Conservation (phyloP, 2,797 vertebrate genomes). For the Eupleurogrammus muticus region DNA sequence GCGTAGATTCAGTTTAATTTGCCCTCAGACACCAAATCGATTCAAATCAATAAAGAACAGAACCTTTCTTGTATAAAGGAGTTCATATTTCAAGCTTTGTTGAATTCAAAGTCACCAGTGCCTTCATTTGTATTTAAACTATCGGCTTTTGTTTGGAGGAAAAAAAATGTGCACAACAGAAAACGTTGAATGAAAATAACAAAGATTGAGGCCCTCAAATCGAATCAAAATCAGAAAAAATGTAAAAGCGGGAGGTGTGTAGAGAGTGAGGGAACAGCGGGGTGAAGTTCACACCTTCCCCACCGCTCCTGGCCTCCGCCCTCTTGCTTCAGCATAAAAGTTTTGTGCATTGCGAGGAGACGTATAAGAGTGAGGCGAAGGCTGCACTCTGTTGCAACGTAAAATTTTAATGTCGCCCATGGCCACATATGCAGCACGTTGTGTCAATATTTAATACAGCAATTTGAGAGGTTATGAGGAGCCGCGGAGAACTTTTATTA, state of each 20-base stretch:
- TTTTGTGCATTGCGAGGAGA: slow-evolving; percentile 26
- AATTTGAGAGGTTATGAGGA: slow-evolving; percentile 68
- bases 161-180: too few species aligned
- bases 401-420: slow-evolving; percentile 67
- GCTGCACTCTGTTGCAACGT: slow-evolving; percentile 55
- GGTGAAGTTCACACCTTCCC: slow-evolving; percentile 7
- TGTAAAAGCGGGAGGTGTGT: neutral
- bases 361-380: slow-evolving; percentile 35
- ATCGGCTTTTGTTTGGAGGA: slow-evolving; percentile 5
- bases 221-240: too few species aligned
- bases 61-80: too few species aligned
- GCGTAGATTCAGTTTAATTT: too few species aligned
- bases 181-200: too few species aligned
- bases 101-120: neutral
- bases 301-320: slow-evolving; percentile 3
- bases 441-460: slow-evolving; percentile 70
- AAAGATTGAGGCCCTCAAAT: too few species aligned
- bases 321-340: slow-evolving; percentile 22
- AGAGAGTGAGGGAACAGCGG: neutral
- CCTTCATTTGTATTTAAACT: slow-evolving; percentile 21
- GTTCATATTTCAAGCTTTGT: too few species aligned
- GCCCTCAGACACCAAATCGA: too few species aligned
- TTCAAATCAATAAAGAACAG: too few species aligned
- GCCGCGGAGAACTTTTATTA: slow-evolving; percentile 60
- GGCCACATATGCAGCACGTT: slow-evolving; percentile 46